A percentile compares a stretch with the other conserved stretches of the same genome.
Conservation (phyloP, 2,113 vertebrate genomes). For the Brienomyrus longianalis region DNA sequence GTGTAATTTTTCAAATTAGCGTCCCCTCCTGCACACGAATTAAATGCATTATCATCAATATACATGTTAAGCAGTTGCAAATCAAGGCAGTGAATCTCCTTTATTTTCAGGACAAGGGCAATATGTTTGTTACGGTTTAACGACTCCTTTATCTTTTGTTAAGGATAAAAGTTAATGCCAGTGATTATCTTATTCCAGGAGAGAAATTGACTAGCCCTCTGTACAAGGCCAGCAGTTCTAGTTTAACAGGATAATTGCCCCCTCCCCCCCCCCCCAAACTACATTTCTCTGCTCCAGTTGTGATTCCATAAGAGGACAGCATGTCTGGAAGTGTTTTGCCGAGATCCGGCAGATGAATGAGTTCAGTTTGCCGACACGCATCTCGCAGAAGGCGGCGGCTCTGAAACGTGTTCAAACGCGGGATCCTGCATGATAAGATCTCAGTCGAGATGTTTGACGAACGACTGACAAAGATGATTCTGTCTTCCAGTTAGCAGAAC, state of each 20-base stretch:
- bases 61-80: constrained; percentile 17
- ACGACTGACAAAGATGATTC: background rate
- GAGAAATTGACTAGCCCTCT: constrained; percentile 2
- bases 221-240: background rate
- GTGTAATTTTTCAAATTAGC: constrained; percentile 19
- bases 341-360: background rate
- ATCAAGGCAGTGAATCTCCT: constrained; percentile 4
- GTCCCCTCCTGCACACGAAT: background rate
- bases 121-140: constrained; percentile 23
- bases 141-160: constrained; percentile 8
- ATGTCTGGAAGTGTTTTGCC: background rate
- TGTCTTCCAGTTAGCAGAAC: background rate
- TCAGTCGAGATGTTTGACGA: background rate
- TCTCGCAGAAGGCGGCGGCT: background rate
- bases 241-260: background rate
- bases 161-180: background rate
- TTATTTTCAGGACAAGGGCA: constrained; percentile 18
- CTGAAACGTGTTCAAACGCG: background rate
- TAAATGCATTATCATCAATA: constrained; percentile 18
- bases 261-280: background rate
- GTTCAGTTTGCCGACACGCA: background rate
- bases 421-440: background rate
- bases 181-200: background rate
- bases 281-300: background rate
- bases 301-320: no score